These are phyloP conservation scores for Geophilus truncorum DNA, from an alignment of 2,888 invertebrate genomes.

Conservation along the genomic window DNA sequence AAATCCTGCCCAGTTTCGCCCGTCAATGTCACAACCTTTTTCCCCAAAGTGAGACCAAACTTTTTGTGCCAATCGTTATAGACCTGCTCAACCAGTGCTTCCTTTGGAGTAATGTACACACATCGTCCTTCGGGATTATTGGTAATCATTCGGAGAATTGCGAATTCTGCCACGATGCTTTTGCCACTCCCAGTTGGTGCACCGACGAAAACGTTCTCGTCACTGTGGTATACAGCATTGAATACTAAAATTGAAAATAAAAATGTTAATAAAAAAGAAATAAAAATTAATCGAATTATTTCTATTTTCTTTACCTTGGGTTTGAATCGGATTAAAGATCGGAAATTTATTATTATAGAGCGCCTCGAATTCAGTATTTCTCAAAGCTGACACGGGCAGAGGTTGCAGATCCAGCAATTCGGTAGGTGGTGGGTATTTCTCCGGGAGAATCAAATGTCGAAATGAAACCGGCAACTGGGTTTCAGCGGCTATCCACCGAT, in stretches of 20 bases:
- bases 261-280: neutral
- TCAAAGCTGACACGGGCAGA: constrained; percentile 79
- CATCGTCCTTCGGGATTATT: constrained; percentile 65
- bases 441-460: constrained; percentile 91
- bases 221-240: constrained; percentile 95
- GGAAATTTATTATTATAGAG: constrained; percentile 80
- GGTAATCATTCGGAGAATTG: constrained; percentile 78
- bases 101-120: constrained; percentile 90
- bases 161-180: constrained; percentile 93
- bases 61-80: constrained; percentile 89
- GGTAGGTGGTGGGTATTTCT: constrained; percentile 96
- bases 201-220: constrained; percentile 95
- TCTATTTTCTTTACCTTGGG: constrained; percentile 59
- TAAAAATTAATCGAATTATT: neutral
- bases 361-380: constrained; percentile 78
- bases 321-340: constrained; percentile 98
- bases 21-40: constrained; percentile 77
- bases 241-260: constrained; percentile 66
- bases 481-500: constrained; percentile 70
- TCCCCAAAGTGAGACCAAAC: constrained; percentile 63
- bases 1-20: constrained; percentile 97
- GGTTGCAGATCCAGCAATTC: constrained; percentile 96
- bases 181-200: constrained; percentile 85
- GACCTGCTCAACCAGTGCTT: constrained; percentile 63
- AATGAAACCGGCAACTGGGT: constrained; percentile 96